Base-by-base conservation (phyloP, 2,888 invertebrate species). In the Pachycephus smyrnensis region DNA sequence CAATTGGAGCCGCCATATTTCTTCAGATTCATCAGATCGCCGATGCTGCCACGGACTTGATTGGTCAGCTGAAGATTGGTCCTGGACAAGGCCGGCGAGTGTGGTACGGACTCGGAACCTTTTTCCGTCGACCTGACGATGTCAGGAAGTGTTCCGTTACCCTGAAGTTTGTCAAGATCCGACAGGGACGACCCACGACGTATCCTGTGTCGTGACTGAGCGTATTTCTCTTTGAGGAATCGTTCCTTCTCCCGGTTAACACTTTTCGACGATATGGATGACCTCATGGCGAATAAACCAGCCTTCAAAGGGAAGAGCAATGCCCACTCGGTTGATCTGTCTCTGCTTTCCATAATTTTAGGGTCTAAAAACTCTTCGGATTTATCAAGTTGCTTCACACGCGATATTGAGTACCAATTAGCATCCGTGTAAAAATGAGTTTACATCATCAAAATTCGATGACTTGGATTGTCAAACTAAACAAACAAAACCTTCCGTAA, bases 21-120 rank as follows among this genome's bases (percentile, higher is more conserved):
- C 86, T 94, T 94, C 86, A 94, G 90, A 90, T 96, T 96, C 96
- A 96, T 96, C 86, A 96, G 92, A 90, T 96, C 96, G 3, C 96
- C 96, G 74, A 96, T 95, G 85, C 95, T 95, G 31, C 95, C 95
- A 0, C 91, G 86, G 1, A 89, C 88, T 31, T 89, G 87, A 73
- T 84, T 88, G 15, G 86, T 84, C 23, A 88, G 75, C 33, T 89
- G 86, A 35, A 93, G 86, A 81, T 92, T 91, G 32, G 92, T 92
- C 69, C 93, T 89, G 4, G 93, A 93, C 76, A 93, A 81, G 6
- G 92, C 92, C 0, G 93, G 93, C 69, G 93, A 93, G 77, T 93
- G 93, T 1, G 94, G 93, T 32, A 93, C 87, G 12, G 93, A 93
- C 68, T 91, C 92, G 69, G 89, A 91, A 31, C 91, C 92, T 77